Base-by-base conservation (phyloP, 1,140 invertebrate genomes). In the Vanessa tameamea region DNA sequence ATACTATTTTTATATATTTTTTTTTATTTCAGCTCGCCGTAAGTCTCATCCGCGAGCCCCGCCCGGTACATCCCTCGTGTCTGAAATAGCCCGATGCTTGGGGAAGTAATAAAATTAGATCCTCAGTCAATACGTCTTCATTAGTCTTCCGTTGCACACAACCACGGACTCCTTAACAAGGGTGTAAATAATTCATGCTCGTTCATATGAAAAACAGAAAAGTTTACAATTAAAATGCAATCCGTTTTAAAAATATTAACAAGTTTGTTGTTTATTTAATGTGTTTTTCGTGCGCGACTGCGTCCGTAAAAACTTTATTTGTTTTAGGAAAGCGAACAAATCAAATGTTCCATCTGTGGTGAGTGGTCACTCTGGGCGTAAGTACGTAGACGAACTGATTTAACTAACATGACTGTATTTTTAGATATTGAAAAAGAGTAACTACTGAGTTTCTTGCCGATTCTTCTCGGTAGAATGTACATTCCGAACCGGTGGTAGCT, bases 81-180 rank as follows among this genome's bases (percentile, higher is more conserved):
- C 55, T 53, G 65, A 67, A 67, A 67, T 67, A 67, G 15, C 47
- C 12, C 20, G 47, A 12, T 57, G 16, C n/a, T 57, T 8, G 55
- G 55, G 23, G 8, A 8, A n/a, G 15, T 53, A 66, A 53, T 53
- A 66, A 68, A 68, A 57, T 68, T 43, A 68, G 26, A 68, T 37
- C 5, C 65, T 37, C 51, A 37, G 31, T 64, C 72, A 55, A 63
- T 63, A 55, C 47, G 47, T 47, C 47, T 64, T 55, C 57, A 73
- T 68, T 68, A 68, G 20, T 53, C 13, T 16, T 15, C 57, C 20
- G 11, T 5, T 4, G 48, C 48, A 50, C 48, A 50, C 48, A 51
- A 5, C 48, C n/a, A 15, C 64, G 8, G 14, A 47, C 64, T 47
- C 43, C 65, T 16, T 23, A 69, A 47, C 43, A 57, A 59, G 66